Evolutionary conservation across 2,797 vertebrate species (phyloP), one percentile per base, ranked within the genome.

Genomic region (Diglossa cyanea): DNA sequence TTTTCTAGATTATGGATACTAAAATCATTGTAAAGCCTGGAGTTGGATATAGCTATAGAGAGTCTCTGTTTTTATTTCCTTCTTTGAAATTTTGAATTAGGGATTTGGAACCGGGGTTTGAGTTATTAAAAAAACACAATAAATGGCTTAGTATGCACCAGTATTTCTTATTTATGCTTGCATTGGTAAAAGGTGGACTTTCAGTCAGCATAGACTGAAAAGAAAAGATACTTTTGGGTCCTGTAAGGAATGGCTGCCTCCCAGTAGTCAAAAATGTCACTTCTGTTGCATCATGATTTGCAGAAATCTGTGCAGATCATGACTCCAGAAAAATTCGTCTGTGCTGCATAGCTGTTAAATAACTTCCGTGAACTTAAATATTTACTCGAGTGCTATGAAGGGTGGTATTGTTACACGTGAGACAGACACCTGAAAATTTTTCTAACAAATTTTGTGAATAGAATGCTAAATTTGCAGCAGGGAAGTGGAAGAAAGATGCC

Each of bases 361-460:
- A 33, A 26, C 15, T 78, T 75, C 3, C 2, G 5, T 55, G 20
- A 37, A 37, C 17, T 35, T 65, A 35, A 2, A 0, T 75, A 42
- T 62, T 93, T 81, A 9, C 25, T 75, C 0, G 0, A 50, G 42
- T 70, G 24, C 35, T 47, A 3, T 3, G 12, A 40, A 25, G 20
- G 16, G 2, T 40, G 31, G 13, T 62, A 5, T 51, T 61, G 28
- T 21, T 88, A 67, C 33, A 62, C 3, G 7, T 0, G 4, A 61
- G 39, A 28, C 30, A 58, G 31, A n/a, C 4, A 58, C 8, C 31
- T 73, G 30, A 37, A 44, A 10, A 11, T 33, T 68, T 73, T 72
- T 90, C 13, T 33, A 40, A 44, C 15, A 10, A 8, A 31, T 83
- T 72, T 61, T 86, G 7, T 0, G 0, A 21, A 4, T 42, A 26